Base-by-base conservation (phyloP, 2,113 vertebrate species). In the Hippoglossus stenolepis region DNA sequence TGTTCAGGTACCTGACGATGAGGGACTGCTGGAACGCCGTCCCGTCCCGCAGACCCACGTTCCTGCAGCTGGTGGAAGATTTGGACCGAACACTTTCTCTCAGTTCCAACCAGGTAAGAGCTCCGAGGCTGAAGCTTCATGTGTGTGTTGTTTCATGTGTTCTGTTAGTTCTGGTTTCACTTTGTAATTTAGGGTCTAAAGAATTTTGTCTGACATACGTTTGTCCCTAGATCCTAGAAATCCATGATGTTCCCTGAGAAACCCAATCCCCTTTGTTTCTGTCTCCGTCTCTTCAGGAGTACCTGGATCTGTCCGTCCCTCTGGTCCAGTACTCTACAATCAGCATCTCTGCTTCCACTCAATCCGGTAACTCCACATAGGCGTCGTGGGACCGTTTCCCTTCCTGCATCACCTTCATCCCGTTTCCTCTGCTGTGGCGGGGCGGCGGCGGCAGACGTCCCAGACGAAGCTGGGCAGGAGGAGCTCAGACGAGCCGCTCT, bases 1-100 rank as follows among this genome's bases (percentile, higher is more conserved):
- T 49, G 14, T 0, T 63, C 93, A 98, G 97, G 92, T 98, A 98
- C 75, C 95, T 96, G 95, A 96, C 96, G 96, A 98, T 98, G 97
- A 94, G 94, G 65, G 96, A 96, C 74, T 98, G 97, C 73, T 98
- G 97, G 97, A 93, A 96, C 18, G 96, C 96, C 0, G 95, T 96
- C 59, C 95, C 96, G 24, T 95, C 96, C 0, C 94, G 94, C 87
- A 93, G 97, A 67, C 97, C 97, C 0, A 97, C 96, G 0, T 93
- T 93, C 84, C 87, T 82, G 18, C 85, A 86, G 75, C 91, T 93
- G 68, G 91, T 93, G 0, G 85, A 89, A 26, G 84, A 97, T 70
- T 85, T 97, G 60, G 97, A 98, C 70, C 92, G 94, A 38, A 95
- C 94, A 0, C 95, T 98, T 57, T 95, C 96, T 62, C 91, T 96